Evolutionary conservation across 2,888 invertebrate species (phyloP), one percentile per base, ranked within the genome.

Genomic region (Mesoligia furuncula): DNA sequence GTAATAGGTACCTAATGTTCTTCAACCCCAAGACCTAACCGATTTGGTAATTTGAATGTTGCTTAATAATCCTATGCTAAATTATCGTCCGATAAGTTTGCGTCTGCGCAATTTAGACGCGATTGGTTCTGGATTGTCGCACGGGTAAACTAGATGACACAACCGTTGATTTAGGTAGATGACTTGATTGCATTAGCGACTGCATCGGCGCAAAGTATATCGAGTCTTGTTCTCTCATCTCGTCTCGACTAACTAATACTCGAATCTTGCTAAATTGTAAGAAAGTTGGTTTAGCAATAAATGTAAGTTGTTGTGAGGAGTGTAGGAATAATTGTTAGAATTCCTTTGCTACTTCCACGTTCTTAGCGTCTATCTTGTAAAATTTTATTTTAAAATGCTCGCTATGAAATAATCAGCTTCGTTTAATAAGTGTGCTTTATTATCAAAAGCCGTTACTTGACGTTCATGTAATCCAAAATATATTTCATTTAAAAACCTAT

Each of bases 261-360:
- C 91, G 89, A 89, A 88, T 88, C 86, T 87, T 88, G 86, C 87
- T 89, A 84, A 86, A 84, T 85, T 82, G 76, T 88, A 89, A 87
- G 81, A 84, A 79, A 72, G 79, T 89, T 86, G 86, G 83, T 89
- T 88, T 89, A 87, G 86, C 89, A 86, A 86, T 87, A n/a, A n/a
- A 89, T 85, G 78, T 86, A 88, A 79, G 71, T 87, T 89, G 89
- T 88, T 89, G 90, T 85, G 90, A 86, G 81, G 75, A 84, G 83
- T 72, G 83, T 90, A 89, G 87, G 72, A 65, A 86, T 85, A 81
- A 80, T 82, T 85, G 79, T 85, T 90, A 91, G 86, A 74, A 84
- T 89, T 90, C 79, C 76, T 89, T 91, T 90, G 90, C 90, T 73
- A 89, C 85, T 90, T 90, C 88, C 88, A 90, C 62, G 45, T 85